phyloP scores from a whole-genome alignment of 1,140 invertebrate genomes.

The Araneus ventricosus region DNA sequence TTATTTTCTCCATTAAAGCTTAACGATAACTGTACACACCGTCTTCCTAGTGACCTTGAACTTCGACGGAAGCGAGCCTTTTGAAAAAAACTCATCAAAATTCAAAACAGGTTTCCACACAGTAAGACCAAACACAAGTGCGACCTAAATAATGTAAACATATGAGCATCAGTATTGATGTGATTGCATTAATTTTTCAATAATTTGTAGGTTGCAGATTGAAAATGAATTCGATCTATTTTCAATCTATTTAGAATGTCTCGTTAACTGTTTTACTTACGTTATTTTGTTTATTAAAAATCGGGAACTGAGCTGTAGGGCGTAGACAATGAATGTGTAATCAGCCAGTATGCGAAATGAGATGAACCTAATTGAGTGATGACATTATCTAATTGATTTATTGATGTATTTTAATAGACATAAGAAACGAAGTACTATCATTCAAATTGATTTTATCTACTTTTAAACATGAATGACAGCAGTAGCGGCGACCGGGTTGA shows the following conservation, averaged over 20 bases:
- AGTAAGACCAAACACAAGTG: not conserved
- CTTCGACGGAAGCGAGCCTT: slow-evolving; percentile 40
- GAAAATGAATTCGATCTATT: slow-evolving; percentile 38
- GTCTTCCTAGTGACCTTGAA: slow-evolving; percentile 41
- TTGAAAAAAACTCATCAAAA: not conserved
- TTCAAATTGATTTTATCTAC: no score
- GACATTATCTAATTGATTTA: not conserved
- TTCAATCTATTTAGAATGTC: slow-evolving; percentile 5
- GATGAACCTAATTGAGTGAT: not conserved
- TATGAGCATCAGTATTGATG: not conserved
- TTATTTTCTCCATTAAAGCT: not conserved
- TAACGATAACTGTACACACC: not conserved
- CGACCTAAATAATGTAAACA: slow-evolving; percentile 8
- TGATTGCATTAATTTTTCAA: not conserved
- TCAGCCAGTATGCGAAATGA: not conserved
- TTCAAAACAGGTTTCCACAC: slow-evolving; percentile 23
- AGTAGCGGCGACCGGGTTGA: no score
- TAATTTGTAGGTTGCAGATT: not conserved
- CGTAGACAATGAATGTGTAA: not conserved
- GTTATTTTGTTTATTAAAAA: not conserved
- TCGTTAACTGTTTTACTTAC: not conserved
- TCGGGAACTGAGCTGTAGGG: not conserved
- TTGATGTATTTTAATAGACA: not conserved
- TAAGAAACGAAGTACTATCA: no score
- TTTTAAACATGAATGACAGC: no score